Base-by-base conservation (phyloP, 2,888 invertebrate genomes). In the Bedellia somnulentella region DNA sequence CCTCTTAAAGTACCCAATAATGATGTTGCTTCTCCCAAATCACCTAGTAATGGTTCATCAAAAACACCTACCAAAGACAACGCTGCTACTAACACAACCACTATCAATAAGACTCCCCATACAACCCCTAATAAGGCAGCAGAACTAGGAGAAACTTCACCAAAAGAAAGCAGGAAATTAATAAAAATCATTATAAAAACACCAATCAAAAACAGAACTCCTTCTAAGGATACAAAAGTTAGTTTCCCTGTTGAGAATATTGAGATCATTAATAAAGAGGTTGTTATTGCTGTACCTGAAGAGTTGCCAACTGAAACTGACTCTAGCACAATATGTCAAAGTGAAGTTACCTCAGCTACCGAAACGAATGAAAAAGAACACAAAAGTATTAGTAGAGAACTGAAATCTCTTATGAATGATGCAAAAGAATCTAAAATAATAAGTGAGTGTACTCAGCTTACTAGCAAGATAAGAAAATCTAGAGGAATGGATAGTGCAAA, bases 401-500 rank as follows among this genome's bases (percentile, higher is more conserved):
- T 85, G 33, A 71, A 80, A 41, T 81, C 80, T 2, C 57, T 86
- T 14, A 79, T 85, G 37, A 82, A 81, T 16, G 79, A 85, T 9
- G 81, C 84, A 14, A 84, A 80, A 48, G 84, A 85, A 45, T 85
- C 86, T 1, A 82, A 85, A 47, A 79, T 86, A 27, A 73, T 82
- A 24, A 78, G 68, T 41, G 79, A 80, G 49, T 82, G 76, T 46
- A 80, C 70, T 10, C 77, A 68, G 37, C 48, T 81, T n/a, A 70
- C 61, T 24, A 73, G 60, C 33, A 78, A 76, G 42, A 77, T 9
- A 6, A 18, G 18, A 18, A 30, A 23, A 24, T 24, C 29, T 24
- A 30, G 24, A 10, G 59, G 64, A 21, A 50, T 77, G 27, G 81
- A 80, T 31, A 57, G 56, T 36, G 57, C 66, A 14, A 66, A 61